Conservation (phyloP, 2,797 vertebrate species). For the Anguilla anguilla region DNA sequence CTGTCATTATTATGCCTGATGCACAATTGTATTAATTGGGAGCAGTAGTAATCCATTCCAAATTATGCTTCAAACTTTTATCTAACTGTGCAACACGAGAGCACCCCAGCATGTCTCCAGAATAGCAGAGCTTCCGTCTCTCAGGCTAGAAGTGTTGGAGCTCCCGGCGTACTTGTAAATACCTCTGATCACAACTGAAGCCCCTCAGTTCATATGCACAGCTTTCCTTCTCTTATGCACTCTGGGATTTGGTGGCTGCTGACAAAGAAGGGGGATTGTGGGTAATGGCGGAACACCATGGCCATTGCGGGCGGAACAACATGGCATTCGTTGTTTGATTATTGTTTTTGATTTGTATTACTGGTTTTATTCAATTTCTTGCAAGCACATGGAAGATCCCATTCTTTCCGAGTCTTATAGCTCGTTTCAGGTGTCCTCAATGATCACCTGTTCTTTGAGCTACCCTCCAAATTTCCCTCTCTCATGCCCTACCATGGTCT, state of each 20-base stretch:
- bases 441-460: background rate
- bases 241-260: background rate
- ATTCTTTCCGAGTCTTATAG: background rate
- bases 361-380: background rate
- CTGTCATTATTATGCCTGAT: constrained; percentile 34
- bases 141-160: constrained; percentile 14
- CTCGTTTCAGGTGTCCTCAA: background rate
- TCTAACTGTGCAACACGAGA: background rate
- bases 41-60: constrained; percentile 32
- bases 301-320: background rate
- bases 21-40: constrained; percentile 51
- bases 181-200: constrained; percentile 49
- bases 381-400: background rate
- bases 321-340: constrained; percentile 3
- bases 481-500: background rate
- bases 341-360: background rate
- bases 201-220: constrained; percentile 31
- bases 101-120: background rate
- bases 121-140: background rate
- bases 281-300: background rate
- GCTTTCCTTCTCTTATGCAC: constrained; percentile 55
- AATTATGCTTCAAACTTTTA: constrained; percentile 11
- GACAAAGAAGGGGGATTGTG: background rate
- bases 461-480: background rate
- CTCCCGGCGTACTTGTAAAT: constrained; percentile 62